These are phyloP conservation scores for Pontoporia blainvillei DNA, from an alignment of 2,113 vertebrate genomes.

Conservation along the genomic window DNA sequence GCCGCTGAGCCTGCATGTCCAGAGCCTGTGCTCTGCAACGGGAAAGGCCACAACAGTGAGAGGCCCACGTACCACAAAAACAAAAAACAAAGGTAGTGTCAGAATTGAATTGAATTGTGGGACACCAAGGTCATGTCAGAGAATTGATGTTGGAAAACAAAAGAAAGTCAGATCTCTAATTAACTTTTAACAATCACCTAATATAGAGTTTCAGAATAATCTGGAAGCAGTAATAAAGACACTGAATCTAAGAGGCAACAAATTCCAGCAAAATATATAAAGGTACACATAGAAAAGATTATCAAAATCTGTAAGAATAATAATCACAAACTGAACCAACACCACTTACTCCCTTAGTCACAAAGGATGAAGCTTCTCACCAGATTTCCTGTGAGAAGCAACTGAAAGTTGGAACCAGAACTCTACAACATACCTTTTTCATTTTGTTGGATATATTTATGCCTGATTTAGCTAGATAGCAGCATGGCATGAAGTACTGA, in stretches of 20 bases:
- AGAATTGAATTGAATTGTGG: not conserved
- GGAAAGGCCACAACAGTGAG: no score
- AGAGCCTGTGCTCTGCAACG: no score
- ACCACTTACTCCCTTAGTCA: not conserved
- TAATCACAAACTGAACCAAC: not conserved
- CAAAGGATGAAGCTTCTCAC: not conserved
- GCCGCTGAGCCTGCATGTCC: no score
- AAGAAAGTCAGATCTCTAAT: not conserved
- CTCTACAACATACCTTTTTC: accelerated
- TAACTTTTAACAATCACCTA: not conserved
- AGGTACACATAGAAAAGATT: not conserved
- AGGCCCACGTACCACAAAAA: no score
- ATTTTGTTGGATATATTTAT: not conserved
- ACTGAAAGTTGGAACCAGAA: not conserved
- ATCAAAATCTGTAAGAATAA: not conserved
- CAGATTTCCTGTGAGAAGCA: not conserved
- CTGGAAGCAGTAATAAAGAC: not conserved
- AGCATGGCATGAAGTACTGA: not conserved
- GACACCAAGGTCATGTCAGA: not conserved
- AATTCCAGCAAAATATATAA: not conserved
- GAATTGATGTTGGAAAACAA: not conserved
- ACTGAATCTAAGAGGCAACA: not conserved
- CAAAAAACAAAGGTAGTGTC: not conserved
- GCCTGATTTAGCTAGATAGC: not conserved
- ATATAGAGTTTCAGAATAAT: not conserved